A percentile compares a stretch with the other conserved stretches of the same genome.
Evolutionary conservation across 2,888 invertebrate genomes (phyloP).

Genomic region (Stramonita haemastoma): DNA sequence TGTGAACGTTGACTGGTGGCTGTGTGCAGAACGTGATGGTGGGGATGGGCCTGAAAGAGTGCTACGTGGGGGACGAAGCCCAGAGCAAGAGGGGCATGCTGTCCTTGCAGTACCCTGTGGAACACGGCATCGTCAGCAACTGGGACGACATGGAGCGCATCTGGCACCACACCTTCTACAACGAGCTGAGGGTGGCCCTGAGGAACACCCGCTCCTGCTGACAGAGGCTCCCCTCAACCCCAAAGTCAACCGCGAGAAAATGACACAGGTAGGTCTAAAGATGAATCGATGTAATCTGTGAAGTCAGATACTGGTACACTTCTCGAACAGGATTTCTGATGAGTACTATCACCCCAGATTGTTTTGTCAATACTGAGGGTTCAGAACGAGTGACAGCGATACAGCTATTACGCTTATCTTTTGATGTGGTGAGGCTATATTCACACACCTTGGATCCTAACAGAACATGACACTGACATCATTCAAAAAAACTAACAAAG

Average conservation of each 20-base stretch:
- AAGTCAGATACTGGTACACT: too few species aligned
- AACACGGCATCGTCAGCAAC: constrained; percentile 73
- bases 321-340: too few species aligned
- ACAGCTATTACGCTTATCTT: too few species aligned
- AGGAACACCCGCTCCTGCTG: constrained; percentile 94
- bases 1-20: background rate
- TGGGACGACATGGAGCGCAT: constrained; percentile 72
- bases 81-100: constrained; percentile 25
- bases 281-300: too few species aligned
- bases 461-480: too few species aligned
- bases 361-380: too few species aligned
- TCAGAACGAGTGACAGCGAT: too few species aligned
- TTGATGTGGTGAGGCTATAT: too few species aligned
- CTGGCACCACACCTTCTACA: constrained; percentile 81
- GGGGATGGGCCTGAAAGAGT: constrained; percentile 6
- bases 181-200: constrained; percentile 90
- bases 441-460: too few species aligned
- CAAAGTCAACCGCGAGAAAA: constrained; percentile 85
- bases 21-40: constrained; percentile 5
- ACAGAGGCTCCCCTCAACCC: constrained; percentile 88
- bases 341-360: too few species aligned
- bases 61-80: constrained; percentile 22
- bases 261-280: constrained; percentile 82
- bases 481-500: too few species aligned
- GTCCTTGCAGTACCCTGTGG: constrained; percentile 62